These are phyloP conservation scores for Torymus aiolomorphi DNA, from an alignment of 2,888 invertebrate genomes.

Conservation along the genomic window DNA sequence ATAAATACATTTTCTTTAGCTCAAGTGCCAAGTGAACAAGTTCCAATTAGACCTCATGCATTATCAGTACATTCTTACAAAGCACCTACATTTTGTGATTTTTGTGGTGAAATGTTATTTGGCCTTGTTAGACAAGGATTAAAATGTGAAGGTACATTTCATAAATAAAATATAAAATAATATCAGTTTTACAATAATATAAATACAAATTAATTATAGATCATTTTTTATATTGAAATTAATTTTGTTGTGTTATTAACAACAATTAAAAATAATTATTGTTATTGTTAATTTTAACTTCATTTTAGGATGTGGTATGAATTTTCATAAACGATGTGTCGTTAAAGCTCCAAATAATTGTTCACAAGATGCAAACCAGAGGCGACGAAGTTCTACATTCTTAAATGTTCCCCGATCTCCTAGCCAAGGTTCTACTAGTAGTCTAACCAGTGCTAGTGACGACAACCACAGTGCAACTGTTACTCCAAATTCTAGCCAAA, in stretches of 20 bases:
- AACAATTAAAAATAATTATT: neutral
- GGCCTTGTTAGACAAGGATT: conserved; percentile 98
- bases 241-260: neutral
- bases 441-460: conserved; percentile 79
- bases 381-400: conserved; percentile 72
- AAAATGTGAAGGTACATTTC: conserved; percentile 93
- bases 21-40: conserved; percentile 78
- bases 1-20: conserved; percentile 69
- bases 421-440: conserved; percentile 85
- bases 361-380: conserved; percentile 77
- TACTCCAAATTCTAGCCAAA: conserved; percentile 75
- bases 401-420: conserved; percentile 80
- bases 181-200: conserved; percentile 24
- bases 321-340: conserved; percentile 98
- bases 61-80: conserved; percentile 98
- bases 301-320: conserved; percentile 93
- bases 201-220: neutral
- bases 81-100: conserved; percentile 99
- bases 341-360: conserved; percentile 99
- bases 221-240: neutral
- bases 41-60: conserved; percentile 90
- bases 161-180: too few relatives aligned
- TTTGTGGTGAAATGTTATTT: conserved; percentile 99
- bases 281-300: conserved; percentile 23
- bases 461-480: conserved; percentile 76